Percentiles rank a stretch among this genome's conserved stretches.
Conservation (phyloP, 2,888 invertebrate genomes). For the Hesperia comma region DNA sequence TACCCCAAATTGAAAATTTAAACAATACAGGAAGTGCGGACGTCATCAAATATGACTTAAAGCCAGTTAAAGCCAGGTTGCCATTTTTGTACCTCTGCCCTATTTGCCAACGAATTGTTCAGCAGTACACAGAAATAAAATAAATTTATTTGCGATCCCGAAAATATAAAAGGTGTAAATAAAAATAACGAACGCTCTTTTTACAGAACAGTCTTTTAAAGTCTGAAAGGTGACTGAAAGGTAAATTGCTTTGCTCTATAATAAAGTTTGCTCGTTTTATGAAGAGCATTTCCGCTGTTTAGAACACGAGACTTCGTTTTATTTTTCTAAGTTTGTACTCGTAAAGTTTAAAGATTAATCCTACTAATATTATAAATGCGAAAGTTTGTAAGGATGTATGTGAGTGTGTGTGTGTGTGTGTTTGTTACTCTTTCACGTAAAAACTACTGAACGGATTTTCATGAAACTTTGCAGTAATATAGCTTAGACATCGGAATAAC, state of each 20-base stretch:
- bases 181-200: conserved; percentile 25
- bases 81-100: conserved; percentile 25
- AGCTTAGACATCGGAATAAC: too few relatives aligned
- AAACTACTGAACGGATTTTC: too few relatives aligned
- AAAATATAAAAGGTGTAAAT: conserved; percentile 31
- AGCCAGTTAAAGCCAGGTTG: conserved; percentile 11
- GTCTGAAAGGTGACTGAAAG: neutral
- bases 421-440: too few relatives aligned
- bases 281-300: neutral
- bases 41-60: conserved; percentile 36
- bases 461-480: too few relatives aligned
- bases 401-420: too few relatives aligned
- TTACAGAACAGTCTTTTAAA: conserved; percentile 7
- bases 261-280: conserved; percentile 9
- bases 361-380: too few relatives aligned
- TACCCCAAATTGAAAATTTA: conserved; percentile 34
- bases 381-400: too few relatives aligned
- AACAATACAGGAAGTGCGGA: conserved; percentile 32
- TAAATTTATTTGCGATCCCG: conserved; percentile 28
- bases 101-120: conserved; percentile 28
- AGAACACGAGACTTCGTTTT: neutral
- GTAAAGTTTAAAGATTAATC: too few relatives aligned
- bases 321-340: too few relatives aligned
- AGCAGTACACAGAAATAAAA: conserved; percentile 20
- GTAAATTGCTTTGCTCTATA: conserved; percentile 13